Evolutionary conservation across 2,797 vertebrate genomes (phyloP), one percentile per base, ranked within the genome.

Genomic region (Cossypha heuglini): DNA sequence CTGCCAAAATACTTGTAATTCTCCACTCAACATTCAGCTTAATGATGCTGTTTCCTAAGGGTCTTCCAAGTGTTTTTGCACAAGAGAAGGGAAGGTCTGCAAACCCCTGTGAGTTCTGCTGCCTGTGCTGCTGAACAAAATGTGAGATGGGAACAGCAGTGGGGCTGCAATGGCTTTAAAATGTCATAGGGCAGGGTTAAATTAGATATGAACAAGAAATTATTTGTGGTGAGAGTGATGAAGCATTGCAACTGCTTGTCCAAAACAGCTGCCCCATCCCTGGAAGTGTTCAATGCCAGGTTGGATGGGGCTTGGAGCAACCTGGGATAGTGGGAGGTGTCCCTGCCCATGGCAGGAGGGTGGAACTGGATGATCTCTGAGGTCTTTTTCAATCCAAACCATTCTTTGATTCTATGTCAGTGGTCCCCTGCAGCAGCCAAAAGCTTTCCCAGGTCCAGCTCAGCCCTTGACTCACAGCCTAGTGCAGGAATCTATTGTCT

Each of bases 41-140:
- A 80, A 87, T 43, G 67, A 73, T 71, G 54, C 19, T 63, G 26
- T 54, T 85, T 71, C 52, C 31, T 83, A 69, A 84, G 4, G 5
- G 49, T 38, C 58, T 93, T 86, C 33, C 10, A 87, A 74, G 35
- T 7, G 15, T 52, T 86, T 84, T 84, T 59, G 43, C 42, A 31
- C 7, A 35, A 58, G 77, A 68, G 31, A 22, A 55, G 22, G 55
- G 18, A 35, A 71, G 8, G 9, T 71, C 31, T 43, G 24, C 57
- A 77, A n/a, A 63, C 8, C 25, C n/a, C 20, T 52, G 19, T 26
- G 67, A 69, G 21, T 29, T 91, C 22, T 26, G 10, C 13, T 61
- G 20, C 2, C 9, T 3, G 0, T 15, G 8, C 15, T 73, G 17
- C 21, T 61, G 18, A 20, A 28, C 17, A 28, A 29, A 11, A 5